Evolutionary conservation across 2,113 vertebrate genomes (phyloP).

Genomic region (Parotia lawesii): DNA sequence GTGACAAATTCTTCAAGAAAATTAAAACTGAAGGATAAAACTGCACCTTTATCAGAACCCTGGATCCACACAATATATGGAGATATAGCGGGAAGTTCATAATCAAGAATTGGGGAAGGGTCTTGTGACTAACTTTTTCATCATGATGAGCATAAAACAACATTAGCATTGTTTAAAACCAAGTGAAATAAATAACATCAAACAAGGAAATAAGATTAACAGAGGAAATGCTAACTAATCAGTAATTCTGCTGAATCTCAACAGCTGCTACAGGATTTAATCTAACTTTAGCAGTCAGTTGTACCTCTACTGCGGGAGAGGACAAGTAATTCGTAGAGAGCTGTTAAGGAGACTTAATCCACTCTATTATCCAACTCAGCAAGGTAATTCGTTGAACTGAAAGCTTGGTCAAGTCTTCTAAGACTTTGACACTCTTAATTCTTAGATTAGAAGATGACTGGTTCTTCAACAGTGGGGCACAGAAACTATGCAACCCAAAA

Average conservation of each 20-base stretch:
- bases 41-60: not conserved
- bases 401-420: not conserved
- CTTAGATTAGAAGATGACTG: not conserved
- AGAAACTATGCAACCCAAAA: not conserved
- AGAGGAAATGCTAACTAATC: not conserved
- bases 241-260: not conserved
- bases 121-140: not conserved
- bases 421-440: not conserved
- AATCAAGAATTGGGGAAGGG: not conserved
- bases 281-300: not conserved
- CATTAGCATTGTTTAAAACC: not conserved
- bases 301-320: not conserved
- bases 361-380: not conserved
- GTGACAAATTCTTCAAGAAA: not conserved
- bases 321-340: not conserved
- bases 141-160: not conserved
- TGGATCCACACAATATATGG: not conserved
- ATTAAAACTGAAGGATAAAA: not conserved
- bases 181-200: not conserved
- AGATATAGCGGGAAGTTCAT: not conserved
- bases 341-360: not conserved
- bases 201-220: not conserved
- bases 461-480: not conserved
- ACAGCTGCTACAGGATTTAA: not conserved
- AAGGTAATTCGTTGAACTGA: not conserved